These are phyloP conservation scores for Brachypalpus laphriformis DNA, from an alignment of 2,888 invertebrate species.

Conservation along the genomic window DNA sequence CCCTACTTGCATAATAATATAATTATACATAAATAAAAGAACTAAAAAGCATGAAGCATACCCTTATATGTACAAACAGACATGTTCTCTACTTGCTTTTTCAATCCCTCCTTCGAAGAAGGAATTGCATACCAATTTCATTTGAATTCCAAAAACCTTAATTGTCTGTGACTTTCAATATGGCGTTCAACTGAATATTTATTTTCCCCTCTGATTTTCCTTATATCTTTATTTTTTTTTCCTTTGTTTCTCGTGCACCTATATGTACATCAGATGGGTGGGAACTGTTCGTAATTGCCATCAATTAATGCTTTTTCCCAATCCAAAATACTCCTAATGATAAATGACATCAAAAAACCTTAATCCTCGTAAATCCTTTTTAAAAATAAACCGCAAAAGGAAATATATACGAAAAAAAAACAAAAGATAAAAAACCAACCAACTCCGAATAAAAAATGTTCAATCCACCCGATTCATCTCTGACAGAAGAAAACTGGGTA, in stretches of 20 bases:
- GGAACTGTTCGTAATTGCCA: conserved; percentile 12
- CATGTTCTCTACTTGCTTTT: no score
- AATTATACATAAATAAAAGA: no score
- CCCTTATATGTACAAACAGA: no score
- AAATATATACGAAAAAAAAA: not conserved
- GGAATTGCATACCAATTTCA: no score
- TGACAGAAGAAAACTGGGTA: conserved; percentile 9
- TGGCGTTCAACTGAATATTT: not conserved
- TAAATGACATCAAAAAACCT: conserved; percentile 14
- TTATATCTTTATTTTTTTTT: not conserved
- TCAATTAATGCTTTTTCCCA: conserved; percentile 14
- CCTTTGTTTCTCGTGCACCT: not conserved
- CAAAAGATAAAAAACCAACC: not conserved
- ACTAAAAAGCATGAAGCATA: no score
- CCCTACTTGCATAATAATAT: no score
- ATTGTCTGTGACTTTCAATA: not conserved
- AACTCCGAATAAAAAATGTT: conserved; percentile 4
- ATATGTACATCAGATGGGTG: not conserved
- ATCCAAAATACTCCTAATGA: not conserved
- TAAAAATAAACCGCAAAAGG: not conserved
- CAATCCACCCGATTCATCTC: conserved; percentile 34
- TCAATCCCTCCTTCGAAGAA: no score
- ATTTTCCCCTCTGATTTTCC: no score
- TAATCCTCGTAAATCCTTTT: conserved; percentile 23
- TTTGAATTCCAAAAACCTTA: not conserved